Conservation (phyloP, 2,797 vertebrate genomes). For the Tamandua tetradactyla region DNA sequence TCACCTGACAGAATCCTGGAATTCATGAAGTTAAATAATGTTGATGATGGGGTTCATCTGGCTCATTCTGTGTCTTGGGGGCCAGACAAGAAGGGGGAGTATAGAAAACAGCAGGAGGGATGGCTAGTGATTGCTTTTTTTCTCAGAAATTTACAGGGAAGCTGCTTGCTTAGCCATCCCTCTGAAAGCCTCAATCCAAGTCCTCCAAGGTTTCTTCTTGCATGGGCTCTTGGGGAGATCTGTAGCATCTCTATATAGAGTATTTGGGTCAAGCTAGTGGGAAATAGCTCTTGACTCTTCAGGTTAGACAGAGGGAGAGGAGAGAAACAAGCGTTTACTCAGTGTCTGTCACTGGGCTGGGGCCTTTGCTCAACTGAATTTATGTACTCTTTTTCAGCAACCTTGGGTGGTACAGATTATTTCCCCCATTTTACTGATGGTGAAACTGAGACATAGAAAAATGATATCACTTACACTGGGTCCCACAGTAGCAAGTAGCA, state of each 20-base stretch:
- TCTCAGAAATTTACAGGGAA: background rate
- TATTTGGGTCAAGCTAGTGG: background rate
- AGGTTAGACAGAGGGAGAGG: background rate
- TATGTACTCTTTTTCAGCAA: background rate
- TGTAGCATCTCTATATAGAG: background rate
- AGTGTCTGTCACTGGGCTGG: background rate
- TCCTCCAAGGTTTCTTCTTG: background rate
- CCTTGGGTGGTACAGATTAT: background rate
- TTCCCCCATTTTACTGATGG: background rate
- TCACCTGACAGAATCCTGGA: background rate
- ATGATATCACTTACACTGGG: background rate
- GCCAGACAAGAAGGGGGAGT: accelerated
- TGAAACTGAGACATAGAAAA: background rate
- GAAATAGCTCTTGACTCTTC: background rate
- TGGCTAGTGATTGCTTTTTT: background rate
- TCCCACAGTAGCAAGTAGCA: background rate
- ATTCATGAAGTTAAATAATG: background rate
- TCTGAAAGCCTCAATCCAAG: background rate
- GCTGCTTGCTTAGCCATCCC: background rate
- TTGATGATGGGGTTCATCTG: background rate
- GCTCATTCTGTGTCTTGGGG: background rate
- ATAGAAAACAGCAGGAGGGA: background rate
- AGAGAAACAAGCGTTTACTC: background rate
- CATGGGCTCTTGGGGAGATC: background rate
- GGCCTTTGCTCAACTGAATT: background rate